Conservation (phyloP, 1,140 invertebrate species). For the Phocides pigmalion region DNA sequence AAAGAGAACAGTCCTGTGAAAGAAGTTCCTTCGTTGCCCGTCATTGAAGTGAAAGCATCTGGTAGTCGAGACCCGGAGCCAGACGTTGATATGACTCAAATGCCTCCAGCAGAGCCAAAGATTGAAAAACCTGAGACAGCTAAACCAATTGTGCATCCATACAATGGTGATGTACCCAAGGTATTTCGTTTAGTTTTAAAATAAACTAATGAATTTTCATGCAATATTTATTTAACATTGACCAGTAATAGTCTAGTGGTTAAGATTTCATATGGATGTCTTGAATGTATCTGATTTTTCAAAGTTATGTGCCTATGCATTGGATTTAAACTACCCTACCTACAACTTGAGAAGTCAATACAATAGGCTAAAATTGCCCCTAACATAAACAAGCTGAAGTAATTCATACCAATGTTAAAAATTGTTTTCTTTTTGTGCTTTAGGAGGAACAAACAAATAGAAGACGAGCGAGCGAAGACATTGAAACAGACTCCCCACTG, state of each 20-base stretch:
- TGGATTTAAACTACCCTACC: too few species aligned
- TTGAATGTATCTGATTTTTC: too few species aligned
- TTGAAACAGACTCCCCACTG: constrained; percentile 72
- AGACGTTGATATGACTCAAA: constrained; percentile 67
- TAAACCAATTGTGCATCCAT: constrained; percentile 42
- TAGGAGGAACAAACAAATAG: constrained; percentile 67
- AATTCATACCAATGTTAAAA: background rate
- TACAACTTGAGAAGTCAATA: too few species aligned
- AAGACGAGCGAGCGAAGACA: constrained; percentile 64
- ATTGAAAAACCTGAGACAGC: constrained; percentile 52
- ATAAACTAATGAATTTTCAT: too few species aligned
- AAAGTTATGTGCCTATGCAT: too few species aligned
- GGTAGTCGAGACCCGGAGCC: constrained; percentile 24
- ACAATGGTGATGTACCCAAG: constrained; percentile 71
- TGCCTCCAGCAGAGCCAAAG: constrained; percentile 47
- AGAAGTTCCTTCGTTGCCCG: constrained; percentile 32
- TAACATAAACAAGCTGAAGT: too few species aligned
- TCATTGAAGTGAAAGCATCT: constrained; percentile 32
- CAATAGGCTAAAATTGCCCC: too few species aligned
- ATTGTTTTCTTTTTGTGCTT: constrained; percentile 34
- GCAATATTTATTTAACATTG: too few species aligned
- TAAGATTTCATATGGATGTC: too few species aligned
- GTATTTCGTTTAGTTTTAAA: constrained; percentile 45
- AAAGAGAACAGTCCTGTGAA: constrained; percentile 46
- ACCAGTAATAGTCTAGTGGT: too few species aligned